Evolutionary conservation across 1,140 invertebrate genomes (phyloP).

Genomic region (Apis florea): DNA sequence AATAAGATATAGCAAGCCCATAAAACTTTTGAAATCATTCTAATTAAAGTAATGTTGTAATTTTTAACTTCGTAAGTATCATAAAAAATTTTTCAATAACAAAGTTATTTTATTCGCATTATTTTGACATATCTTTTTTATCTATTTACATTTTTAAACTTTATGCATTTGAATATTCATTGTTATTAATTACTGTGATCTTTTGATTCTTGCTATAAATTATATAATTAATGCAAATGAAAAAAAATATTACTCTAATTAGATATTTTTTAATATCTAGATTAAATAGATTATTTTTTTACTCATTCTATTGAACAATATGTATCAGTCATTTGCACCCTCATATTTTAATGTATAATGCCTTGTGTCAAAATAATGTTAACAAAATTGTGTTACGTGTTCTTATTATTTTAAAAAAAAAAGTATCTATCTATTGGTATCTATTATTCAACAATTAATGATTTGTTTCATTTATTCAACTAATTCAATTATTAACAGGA

Average conservation of each 20-base stretch:
- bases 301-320: background rate
- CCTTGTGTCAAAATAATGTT: slow-evolving; percentile 38
- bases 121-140: slow-evolving; percentile 31
- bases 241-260: no score
- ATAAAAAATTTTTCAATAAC: background rate
- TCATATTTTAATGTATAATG: slow-evolving; percentile 48
- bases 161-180: background rate
- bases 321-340: slow-evolving; percentile 55
- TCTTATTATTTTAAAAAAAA: background rate
- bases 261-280: no score
- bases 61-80: background rate
- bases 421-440: background rate
- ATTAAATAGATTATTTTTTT: no score
- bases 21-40: slow-evolving; percentile 39
- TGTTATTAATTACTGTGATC: background rate
- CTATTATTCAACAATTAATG: background rate
- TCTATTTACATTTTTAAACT: background rate
- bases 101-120: slow-evolving; percentile 4
- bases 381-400: slow-evolving; percentile 1
- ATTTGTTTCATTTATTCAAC: background rate
- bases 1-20: slow-evolving; percentile 30
- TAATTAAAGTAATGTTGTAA: background rate
- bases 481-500: background rate
- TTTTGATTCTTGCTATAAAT: background rate
- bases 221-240: no score